Conservation (phyloP, 2,888 invertebrate genomes). For the Carcina quercana region DNA sequence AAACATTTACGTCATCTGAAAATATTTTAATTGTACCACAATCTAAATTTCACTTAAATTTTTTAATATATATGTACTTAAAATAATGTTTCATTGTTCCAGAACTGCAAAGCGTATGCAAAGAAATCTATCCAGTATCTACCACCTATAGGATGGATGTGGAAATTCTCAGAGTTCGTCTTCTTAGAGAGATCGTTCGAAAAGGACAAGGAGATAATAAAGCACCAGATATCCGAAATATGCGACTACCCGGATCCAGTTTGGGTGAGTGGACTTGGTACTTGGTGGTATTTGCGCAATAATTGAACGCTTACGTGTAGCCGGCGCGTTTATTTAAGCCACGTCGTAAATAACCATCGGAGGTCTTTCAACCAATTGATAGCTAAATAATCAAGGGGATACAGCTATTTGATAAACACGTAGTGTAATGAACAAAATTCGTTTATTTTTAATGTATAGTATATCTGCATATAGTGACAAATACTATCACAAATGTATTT, state of each 20-base stretch:
- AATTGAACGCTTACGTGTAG: too few species aligned
- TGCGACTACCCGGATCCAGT: constrained; percentile 93
- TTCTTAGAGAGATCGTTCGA: constrained; percentile 94
- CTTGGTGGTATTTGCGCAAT: too few species aligned
- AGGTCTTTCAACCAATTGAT: constrained; percentile 3
- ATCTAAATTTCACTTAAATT: too few species aligned
- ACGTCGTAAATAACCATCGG: constrained; percentile 1
- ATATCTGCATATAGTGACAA: too few species aligned
- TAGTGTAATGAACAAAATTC: too few species aligned
- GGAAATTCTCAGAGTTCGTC: constrained; percentile 96
- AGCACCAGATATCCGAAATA: constrained; percentile 85
- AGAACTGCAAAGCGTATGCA: constrained; percentile 96
- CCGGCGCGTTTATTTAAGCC: constrained; percentile 3
- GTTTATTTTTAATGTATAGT: too few species aligned
- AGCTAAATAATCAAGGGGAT: constrained; percentile 2
- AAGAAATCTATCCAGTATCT: constrained; percentile 93
- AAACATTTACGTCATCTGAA: too few species aligned
- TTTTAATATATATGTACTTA: too few species aligned
- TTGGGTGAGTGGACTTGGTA: constrained; percentile 80
- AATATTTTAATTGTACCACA: too few species aligned
- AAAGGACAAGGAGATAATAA: constrained; percentile 90
- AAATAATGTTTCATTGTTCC: constrained; percentile 51
- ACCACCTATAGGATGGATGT: constrained; percentile 96
- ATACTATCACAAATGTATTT: too few species aligned
- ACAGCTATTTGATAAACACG: constrained; percentile 6